Conservation (phyloP, 2,888 invertebrate species). For the Caenorhabditis auriculariae region DNA sequence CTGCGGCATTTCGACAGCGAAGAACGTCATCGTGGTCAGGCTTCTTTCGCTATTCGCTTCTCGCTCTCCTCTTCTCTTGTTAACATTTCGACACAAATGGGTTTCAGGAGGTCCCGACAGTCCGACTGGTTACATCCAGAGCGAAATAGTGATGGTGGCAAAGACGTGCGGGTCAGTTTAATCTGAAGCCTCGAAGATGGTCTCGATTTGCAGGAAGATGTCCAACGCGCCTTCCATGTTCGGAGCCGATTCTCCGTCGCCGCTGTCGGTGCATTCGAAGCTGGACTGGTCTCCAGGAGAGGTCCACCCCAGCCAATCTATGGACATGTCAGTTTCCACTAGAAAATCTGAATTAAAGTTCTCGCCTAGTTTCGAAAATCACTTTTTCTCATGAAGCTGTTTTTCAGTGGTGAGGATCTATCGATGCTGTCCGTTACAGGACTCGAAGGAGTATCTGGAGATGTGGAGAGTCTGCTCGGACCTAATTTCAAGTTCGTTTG, state of each 20-base stretch:
- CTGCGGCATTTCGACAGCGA: constrained; percentile 59
- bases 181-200: background rate
- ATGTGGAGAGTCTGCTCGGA: constrained; percentile 58
- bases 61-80: no score
- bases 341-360: background rate
- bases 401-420: constrained; percentile 55
- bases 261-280: constrained; percentile 52
- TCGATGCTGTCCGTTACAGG: constrained; percentile 49
- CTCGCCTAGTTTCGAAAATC: background rate
- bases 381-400: background rate
- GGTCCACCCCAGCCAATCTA: constrained; percentile 33
- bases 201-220: constrained; percentile 32
- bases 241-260: constrained; percentile 61
- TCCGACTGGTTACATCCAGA: constrained; percentile 61
- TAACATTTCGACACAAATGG: constrained; percentile 4
- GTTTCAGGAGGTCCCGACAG: constrained; percentile 42
- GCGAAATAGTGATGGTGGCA: constrained; percentile 63
- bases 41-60: no score
- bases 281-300: constrained; percentile 62
- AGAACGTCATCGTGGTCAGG: constrained; percentile 44
- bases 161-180: constrained; percentile 52
- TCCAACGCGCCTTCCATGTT: constrained; percentile 43
- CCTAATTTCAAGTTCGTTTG: constrained; percentile 55
- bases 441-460: constrained; percentile 41
- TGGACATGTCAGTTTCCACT: constrained; percentile 53